A percentile compares a stretch with the other conserved stretches of the same genome.
Evolutionary conservation across 2,797 vertebrate species (phyloP).

Genomic region (Linurgus olivaceus): DNA sequence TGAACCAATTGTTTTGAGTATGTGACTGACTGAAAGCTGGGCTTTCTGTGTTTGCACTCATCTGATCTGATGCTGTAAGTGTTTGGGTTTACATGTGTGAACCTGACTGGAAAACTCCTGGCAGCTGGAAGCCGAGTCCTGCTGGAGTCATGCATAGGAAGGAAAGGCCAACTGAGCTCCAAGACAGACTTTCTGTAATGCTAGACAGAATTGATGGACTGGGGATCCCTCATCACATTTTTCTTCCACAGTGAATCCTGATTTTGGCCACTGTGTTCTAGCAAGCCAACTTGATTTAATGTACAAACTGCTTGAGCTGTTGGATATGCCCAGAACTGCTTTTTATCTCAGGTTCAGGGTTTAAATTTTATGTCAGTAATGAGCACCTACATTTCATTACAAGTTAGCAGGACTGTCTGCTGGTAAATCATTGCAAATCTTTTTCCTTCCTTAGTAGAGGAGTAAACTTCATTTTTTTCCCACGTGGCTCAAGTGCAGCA

Average conservation of each 20-base stretch:
- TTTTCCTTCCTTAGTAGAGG: background rate
- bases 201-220: constrained; percentile 58
- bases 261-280: constrained; percentile 38
- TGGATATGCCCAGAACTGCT: background rate
- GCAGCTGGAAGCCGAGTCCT: background rate
- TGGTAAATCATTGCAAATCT: background rate
- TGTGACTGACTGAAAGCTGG: background rate
- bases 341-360: constrained; percentile 17
- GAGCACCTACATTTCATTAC: constrained; percentile 47
- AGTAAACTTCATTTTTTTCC: background rate
- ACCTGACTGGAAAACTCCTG: background rate
- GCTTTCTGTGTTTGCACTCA: rapidly evolving
- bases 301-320: background rate
- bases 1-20: background rate
- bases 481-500: background rate
- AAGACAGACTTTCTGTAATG: background rate
- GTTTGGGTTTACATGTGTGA: background rate
- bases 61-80: rapidly evolving
- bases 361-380: constrained; percentile 33
- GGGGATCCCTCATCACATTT: constrained; percentile 37
- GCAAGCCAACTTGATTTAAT: constrained; percentile 53
- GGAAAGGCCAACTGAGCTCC: background rate
- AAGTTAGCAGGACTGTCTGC: background rate
- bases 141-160: background rate
- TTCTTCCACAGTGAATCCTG: constrained; percentile 29